A percentile compares a stretch with the other conserved stretches of the same genome.
Conservation (phyloP, 2,888 invertebrate species). For the Diabrotica balteata region DNA sequence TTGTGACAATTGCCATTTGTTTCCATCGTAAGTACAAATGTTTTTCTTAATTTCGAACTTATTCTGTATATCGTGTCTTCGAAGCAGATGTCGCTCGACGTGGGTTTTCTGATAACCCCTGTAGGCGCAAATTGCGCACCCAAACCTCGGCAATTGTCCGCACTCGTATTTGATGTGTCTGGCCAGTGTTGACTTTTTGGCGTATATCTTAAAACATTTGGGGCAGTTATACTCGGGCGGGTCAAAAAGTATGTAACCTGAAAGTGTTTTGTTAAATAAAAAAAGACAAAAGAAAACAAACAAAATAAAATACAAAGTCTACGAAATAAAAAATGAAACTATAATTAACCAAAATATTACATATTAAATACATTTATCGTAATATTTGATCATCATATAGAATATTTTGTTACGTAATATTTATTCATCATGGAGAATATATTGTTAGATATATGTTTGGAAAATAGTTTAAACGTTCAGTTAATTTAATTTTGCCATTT, state of each 20-base stretch:
- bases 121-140: constrained; percentile 50
- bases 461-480: too few relatives aligned
- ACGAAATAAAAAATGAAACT: constrained; percentile 20
- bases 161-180: constrained; percentile 54
- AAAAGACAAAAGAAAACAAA: constrained; percentile 24
- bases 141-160: constrained; percentile 51
- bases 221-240: constrained; percentile 43
- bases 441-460: too few relatives aligned
- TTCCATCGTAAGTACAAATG: constrained; percentile 36
- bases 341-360: constrained; percentile 9
- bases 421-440: not conserved
- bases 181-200: constrained; percentile 46
- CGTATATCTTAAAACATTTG: constrained; percentile 45
- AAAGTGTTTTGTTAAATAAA: constrained; percentile 31
- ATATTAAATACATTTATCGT: not conserved
- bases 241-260: constrained; percentile 41
- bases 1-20: not conserved
- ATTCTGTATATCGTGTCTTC: constrained; percentile 48
- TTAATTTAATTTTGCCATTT: too few relatives aligned
- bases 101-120: constrained; percentile 52
- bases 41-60: constrained; percentile 45
- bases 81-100: constrained; percentile 50
- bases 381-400: not conserved
- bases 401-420: not conserved
- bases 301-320: constrained; percentile 17